Base-by-base conservation (phyloP, 2,113 vertebrate genomes). In the Pterocles orientalis region DNA sequence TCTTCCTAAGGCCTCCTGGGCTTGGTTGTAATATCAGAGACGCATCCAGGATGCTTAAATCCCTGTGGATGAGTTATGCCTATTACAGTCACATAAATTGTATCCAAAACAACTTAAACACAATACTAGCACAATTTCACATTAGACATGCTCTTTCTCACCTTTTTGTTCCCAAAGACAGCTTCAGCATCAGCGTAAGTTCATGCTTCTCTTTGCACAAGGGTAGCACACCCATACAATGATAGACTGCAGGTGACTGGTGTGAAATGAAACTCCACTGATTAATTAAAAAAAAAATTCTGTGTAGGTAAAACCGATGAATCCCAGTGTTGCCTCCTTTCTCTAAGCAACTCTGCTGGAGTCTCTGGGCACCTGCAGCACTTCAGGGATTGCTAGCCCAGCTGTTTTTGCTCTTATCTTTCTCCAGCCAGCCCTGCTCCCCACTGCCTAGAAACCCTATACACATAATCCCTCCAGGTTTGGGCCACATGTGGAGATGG, bases 121-220 rank as follows among this genome's bases (percentile, higher is more conserved):
- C 45, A 83, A 81, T 68, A 80, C 66, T 39, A 53, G 17, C 25
- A 29, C 34, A 51, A n/a, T 88, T 88, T 78, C 70, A 43, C 33
- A 58, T 62, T 34, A 36, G 19, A 19, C 16, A 4, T 2, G 1
- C 69, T 78, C 11, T 1, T 68, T 86, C 68, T 78, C 0, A 0
- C 29, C 10, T 48, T 58, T 85, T 80, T 3, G 1, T 45, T 86
- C 45, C n/a, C 45, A 18, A 34, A 4, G 8, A 81, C 25, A 9
- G 7, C 24, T 71, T 71, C 47, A 88, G 28, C 29, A 16, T 53
- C 26, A 29, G 12, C 9, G 39, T 57, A 16, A 1, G 1, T 15
- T 83, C 29, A 31, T 0, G 0, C 10, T 65, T 70, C n/a, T 56
- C 31, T 62, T 54, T 51, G 66, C 45, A 54, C 24, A 90, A 56